Evolutionary conservation across 2,888 invertebrate genomes (phyloP).

Genomic region (Drosophila tripunctata): DNA sequence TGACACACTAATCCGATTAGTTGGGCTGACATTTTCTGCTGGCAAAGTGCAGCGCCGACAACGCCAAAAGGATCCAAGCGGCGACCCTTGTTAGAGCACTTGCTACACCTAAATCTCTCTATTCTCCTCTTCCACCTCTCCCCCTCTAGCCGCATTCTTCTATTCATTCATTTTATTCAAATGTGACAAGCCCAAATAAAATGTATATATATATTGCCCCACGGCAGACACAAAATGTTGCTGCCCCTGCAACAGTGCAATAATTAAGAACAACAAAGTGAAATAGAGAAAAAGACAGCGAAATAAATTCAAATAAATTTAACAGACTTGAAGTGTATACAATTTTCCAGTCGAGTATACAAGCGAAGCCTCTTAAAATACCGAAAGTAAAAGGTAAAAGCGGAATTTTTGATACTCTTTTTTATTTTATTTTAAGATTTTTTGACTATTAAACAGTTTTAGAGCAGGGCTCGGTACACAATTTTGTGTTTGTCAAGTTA

Average conservation of each 20-base stretch:
- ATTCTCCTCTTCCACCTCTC: background rate
- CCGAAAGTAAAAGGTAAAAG: background rate
- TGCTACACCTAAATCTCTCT: constrained; percentile 1
- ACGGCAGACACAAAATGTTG: constrained; percentile 44
- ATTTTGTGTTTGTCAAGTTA: too few species aligned
- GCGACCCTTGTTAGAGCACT: constrained; percentile 20
- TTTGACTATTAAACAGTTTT: too few species aligned
- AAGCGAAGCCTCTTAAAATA: background rate
- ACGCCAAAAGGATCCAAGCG: constrained; percentile 29
- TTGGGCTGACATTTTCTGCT: constrained; percentile 71
- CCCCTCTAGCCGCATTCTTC: background rate
- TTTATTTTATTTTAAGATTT: background rate
- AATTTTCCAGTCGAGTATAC: constrained; percentile 16
- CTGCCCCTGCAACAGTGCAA: constrained; percentile 35
- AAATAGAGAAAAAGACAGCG: background rate
- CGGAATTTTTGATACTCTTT: background rate
- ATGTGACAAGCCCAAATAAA: constrained; percentile 68
- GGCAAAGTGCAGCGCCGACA: constrained; percentile 55
- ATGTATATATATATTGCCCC: constrained; percentile 16
- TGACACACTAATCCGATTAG: constrained; percentile 80
- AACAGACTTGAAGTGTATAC: constrained; percentile 12
- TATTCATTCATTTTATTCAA: constrained; percentile 72
- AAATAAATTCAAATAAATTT: constrained; percentile 26
- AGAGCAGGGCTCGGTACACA: too few species aligned
- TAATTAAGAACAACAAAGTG: constrained; percentile 60